phyloP scores from a whole-genome alignment of 2,888 invertebrate genomes.

The Epinotia demarniana region DNA sequence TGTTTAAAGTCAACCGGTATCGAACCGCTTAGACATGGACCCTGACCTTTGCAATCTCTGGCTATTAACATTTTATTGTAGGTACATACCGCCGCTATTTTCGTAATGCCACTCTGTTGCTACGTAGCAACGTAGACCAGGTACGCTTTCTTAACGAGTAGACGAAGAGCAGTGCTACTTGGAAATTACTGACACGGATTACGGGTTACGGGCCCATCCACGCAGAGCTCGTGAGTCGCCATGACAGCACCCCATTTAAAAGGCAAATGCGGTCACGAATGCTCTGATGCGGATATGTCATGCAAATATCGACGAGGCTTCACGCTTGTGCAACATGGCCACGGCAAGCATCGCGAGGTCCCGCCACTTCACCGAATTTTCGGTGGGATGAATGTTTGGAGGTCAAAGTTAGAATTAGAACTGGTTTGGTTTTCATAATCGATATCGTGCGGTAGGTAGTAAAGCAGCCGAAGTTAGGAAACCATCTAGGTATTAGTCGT shows the following conservation, averaged over 20 bases:
- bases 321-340: conserved; percentile 27
- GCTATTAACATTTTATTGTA: conserved; percentile 41
- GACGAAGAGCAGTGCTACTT: conserved; percentile 41
- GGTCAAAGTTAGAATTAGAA: conserved; percentile 10
- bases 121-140: not conserved
- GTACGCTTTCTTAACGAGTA: conserved; percentile 38
- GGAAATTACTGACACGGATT: conserved; percentile 74
- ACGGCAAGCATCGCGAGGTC: conserved; percentile 9
- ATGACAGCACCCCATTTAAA: conserved; percentile 74
- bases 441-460: conserved; percentile 19
- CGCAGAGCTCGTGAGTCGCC: conserved; percentile 75
- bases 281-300: conserved; percentile 52
- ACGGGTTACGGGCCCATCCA: conserved; percentile 66
- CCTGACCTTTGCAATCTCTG: conserved; percentile 39
- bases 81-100: conserved; percentile 26
- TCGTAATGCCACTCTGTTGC: conserved; percentile 27
- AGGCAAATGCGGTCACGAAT: conserved; percentile 79
- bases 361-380: conserved; percentile 2
- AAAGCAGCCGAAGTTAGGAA: conserved; percentile 30
- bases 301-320: conserved; percentile 35
- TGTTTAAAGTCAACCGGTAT: conserved; percentile 34
- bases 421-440: conserved; percentile 22
- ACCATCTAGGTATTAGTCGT: conserved; percentile 12
- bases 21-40: conserved; percentile 33
- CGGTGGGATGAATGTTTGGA: conserved; percentile 2